Conservation (phyloP, 2,888 invertebrate genomes). For the Nudaria mundana region DNA sequence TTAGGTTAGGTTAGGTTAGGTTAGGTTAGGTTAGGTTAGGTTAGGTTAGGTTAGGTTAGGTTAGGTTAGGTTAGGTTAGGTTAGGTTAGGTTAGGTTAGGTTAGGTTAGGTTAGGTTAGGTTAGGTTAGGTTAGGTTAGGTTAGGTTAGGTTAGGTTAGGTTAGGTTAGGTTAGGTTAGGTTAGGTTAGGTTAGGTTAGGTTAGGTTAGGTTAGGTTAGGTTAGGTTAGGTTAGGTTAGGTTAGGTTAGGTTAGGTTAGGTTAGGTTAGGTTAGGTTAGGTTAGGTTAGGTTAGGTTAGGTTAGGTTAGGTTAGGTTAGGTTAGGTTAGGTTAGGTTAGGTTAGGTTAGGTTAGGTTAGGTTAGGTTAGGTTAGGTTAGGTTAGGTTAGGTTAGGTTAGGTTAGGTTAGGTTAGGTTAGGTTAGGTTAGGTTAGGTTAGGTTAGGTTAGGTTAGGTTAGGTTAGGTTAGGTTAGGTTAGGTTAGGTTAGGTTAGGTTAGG, state of each 20-base stretch:
- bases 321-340: conserved; percentile 25
- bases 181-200: conserved; percentile 6
- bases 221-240: conserved; percentile 7
- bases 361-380: conserved; percentile 11
- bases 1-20: too few species aligned
- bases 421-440: conserved; percentile 19
- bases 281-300: background rate
- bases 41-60: too few species aligned
- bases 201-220: conserved; percentile 16
- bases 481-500: conserved; percentile 23
- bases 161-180: conserved; percentile 15
- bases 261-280: background rate
- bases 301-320: conserved; percentile 5
- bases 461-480: conserved; percentile 22
- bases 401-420: conserved; percentile 18
- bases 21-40: too few species aligned
- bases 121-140: conserved; percentile 15
- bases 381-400: conserved; percentile 19
- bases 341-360: conserved; percentile 5
- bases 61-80: conserved; percentile 2
- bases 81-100: conserved; percentile 12
- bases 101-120: conserved; percentile 15
- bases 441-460: conserved; percentile 21
- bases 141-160: conserved; percentile 14
- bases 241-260: conserved; percentile 5